Base-by-base conservation (phyloP, 2,797 vertebrate genomes). In the Threskiornis aethiopicus region DNA sequence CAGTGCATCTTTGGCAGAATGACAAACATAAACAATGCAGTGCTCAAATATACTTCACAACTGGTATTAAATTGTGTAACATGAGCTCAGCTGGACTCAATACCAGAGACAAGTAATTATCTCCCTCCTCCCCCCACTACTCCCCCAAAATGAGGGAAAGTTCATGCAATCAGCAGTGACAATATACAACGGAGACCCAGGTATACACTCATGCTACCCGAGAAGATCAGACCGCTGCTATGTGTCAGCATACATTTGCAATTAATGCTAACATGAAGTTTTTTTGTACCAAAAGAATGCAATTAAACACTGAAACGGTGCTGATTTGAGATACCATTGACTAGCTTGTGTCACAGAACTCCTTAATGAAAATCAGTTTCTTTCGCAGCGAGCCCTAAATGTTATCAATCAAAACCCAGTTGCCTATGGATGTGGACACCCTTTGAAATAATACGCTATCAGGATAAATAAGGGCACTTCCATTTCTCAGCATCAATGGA, bases 361-460 rank as follows among this genome's bases (percentile, higher is more conserved):
- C 62, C 55, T 64, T 89, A 93, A 92, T 62, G 42, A 90, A 96
- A 93, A 90, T 66, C 61, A 59, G 21, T 57, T 96, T 75, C 77
- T 84, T 71, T 89, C 72, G 70, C 7, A 86, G 62, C 1, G 8
- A 92, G 62, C 19, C 28, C n/a, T 84, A 95, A 89, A 90, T 70
- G n/a, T 88, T 91, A 93, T 96, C 93, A 95, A 82, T 89, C 87
- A 93, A 95, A 95, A 84, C 37, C 31, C 61, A 76, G 80, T 47
- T 95, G 82, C n/a, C 58, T 89, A 67, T 88, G 71, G 76, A 89
- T 83, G 65, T 71, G 87, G 76, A 83, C 73, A 78, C 54, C 21
- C 44, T 95, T 93, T 85, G 77, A 96, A 97, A 96, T 84, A 83
- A 93, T 72, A 89, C 3, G 31, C 35, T 88, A 83, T 75, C 65